These are phyloP conservation scores for Chaetoderma sp. DNA, from an alignment of 2,888 invertebrate genomes.

Conservation along the genomic window DNA sequence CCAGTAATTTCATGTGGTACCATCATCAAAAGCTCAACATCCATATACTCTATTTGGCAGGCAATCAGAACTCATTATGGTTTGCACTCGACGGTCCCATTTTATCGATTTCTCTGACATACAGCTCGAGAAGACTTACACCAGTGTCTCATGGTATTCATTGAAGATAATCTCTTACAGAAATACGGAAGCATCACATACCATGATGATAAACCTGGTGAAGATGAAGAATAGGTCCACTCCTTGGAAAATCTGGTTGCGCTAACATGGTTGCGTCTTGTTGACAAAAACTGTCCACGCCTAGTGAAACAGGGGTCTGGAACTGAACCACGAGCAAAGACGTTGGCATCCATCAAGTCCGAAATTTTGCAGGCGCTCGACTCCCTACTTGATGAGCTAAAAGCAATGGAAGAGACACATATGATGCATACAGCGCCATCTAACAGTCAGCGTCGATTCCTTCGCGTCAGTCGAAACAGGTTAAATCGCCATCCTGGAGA, in stretches of 20 bases:
- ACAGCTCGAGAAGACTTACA: constrained; percentile 35
- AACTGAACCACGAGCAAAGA: background rate
- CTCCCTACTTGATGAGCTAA: constrained; percentile 22
- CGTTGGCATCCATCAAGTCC: constrained; percentile 4
- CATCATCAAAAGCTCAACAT: constrained; percentile 32
- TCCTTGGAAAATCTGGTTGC: constrained; percentile 23
- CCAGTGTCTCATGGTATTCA: constrained; percentile 32
- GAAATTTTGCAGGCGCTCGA: constrained; percentile 3
- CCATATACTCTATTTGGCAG: constrained; percentile 29
- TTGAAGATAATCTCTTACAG: constrained; percentile 33
- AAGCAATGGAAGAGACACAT: too few species aligned
- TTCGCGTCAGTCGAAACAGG: background rate
- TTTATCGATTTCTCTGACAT: constrained; percentile 33
- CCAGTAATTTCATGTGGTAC: constrained; percentile 26
- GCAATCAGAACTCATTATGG: constrained; percentile 30
- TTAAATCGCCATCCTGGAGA: too few species aligned
- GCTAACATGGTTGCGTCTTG: constrained; percentile 17
- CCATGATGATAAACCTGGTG: constrained; percentile 19
- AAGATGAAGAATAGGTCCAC: constrained; percentile 27
- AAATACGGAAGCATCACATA: constrained; percentile 28
- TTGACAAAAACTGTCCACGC: constrained; percentile 14
- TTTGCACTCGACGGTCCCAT: constrained; percentile 34
- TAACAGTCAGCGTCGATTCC: background rate
- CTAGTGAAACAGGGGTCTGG: constrained; percentile 12
- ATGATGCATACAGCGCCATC: too few species aligned